Base-by-base conservation (phyloP, 23 tunicate genomes). In the Diplosoma virens region DNA sequence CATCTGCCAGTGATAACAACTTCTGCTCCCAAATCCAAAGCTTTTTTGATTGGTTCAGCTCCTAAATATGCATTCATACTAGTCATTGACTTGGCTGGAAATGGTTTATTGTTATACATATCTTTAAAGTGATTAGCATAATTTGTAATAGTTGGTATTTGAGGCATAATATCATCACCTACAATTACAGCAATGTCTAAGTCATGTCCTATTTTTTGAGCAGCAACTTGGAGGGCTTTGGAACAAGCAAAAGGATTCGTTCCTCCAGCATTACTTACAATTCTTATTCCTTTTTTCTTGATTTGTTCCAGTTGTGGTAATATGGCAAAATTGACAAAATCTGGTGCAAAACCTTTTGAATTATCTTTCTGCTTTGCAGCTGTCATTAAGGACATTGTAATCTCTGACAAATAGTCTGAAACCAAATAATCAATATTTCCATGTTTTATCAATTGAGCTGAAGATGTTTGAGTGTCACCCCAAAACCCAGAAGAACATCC, bases 1-100 rank as follows among this genome's bases (percentile, higher is more conserved):
- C 93, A 86, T 60, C 98, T 54, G 48, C 98, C 98, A 16, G 98
- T 93, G 1, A 93, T 36, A 55, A 93, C 89, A 50, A 93, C 81
- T 52, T 93, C 97, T 0, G 94, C 98, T 11, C 94, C 98, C 1
- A 74, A 46, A 64, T 86, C 89, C 32, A 93, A 79, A 31, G 98
- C 98, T 50, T 58, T 32, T 36, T 36, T 61, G 31, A 93, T 87
- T 30, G 98, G 88, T 2, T 63, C 66, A 2, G 94, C 94, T n/a
- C 98, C 98, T 32, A 87, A 82, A 82, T 93, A 93, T 26, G 98
- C 98, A 58, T 87, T 93, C 89, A 87, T 81, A 75, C 94, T 93
- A 85, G 87, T 85, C 47, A 73, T 78, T 0, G 79, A 41, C 33
- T 87, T 54, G n/a, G n/a, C n/a, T 1, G 93, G 94, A 2, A 93